These are phyloP conservation scores for Herpailurus yagouaroundi DNA, from an alignment of 2,113 vertebrate genomes.

Conservation along the genomic window DNA sequence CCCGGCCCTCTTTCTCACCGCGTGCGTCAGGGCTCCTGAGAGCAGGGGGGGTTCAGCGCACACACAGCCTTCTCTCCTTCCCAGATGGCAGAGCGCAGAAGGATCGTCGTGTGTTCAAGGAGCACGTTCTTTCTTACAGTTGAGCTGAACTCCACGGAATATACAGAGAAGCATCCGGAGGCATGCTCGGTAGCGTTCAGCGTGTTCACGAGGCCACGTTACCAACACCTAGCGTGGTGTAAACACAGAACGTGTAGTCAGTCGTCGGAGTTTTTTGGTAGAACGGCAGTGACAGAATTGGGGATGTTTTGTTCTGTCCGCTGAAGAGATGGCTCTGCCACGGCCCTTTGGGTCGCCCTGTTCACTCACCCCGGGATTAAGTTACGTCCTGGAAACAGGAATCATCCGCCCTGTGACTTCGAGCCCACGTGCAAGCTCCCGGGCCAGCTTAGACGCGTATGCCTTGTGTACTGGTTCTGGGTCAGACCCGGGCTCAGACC, in stretches of 20 bases:
- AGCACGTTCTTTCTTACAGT: background rate
- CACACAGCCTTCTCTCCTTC: accelerated
- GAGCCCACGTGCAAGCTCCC: accelerated
- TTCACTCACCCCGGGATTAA: background rate
- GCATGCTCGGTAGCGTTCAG: accelerated
- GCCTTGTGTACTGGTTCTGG: accelerated
- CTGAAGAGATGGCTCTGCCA: background rate
- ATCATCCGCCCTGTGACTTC: background rate
- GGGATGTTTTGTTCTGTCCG: background rate
- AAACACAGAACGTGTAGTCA: accelerated
- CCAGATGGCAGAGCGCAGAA: accelerated
- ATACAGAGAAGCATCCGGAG: accelerated
- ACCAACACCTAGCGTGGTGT: accelerated
- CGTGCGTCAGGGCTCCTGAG: background rate
- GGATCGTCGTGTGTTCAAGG: accelerated
- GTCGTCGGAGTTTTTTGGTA: background rate
- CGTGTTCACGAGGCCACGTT: accelerated
- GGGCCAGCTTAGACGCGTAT: accelerated
- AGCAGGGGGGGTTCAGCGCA: background rate
- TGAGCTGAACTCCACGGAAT: background rate
- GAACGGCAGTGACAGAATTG: background rate
- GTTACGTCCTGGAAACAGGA: accelerated
- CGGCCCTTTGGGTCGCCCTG: accelerated
- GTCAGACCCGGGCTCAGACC: background rate
- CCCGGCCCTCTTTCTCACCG: accelerated